Evolutionary conservation across 1,140 invertebrate species (phyloP), one percentile per base, ranked within the genome.

Genomic region (Sipha flava): DNA sequence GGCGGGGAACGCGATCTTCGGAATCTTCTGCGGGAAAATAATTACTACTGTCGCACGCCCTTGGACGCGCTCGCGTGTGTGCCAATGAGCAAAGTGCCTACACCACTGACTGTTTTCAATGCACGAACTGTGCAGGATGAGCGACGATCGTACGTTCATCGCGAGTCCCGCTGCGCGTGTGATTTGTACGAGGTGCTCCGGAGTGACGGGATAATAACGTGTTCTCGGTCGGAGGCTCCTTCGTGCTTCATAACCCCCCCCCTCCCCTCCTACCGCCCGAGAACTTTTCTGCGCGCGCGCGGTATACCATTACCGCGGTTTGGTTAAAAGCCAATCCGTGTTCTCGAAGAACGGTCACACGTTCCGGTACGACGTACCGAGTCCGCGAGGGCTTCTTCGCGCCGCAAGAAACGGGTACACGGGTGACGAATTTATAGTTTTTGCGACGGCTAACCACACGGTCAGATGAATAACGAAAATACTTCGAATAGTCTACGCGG

Each of bases 201-300:
- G 54, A 59, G 54, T 59, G 54, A 59, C 54, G 29, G 54, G 54
- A 59, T 59, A 59, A 59, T 59, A 59, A 59, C 54, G 54, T 59
- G 54, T 59, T 59, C 54, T 59, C 14, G 54, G 54, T 59, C 54
- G 54, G 26, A 14, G 54, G 54, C 23, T 23, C 14, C 54, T 59
- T 23, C 26, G 23, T 59, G 18, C 29, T 59, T 29, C 29, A 59
- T 59, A 59, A 59, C 54, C 23, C n/a, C n/a, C n/a, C n/a, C n/a
- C n/a, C n/a, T n/a, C n/a, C n/a, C n/a, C n/a, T n/a, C n/a, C n/a
- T n/a, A n/a, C n/a, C n/a, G n/a, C n/a, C 23, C 23, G 54, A 59
- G 54, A 59, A 59, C 54, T 59, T 59, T 59, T 29, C 54, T n/a
- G n/a, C n/a, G 29, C 54, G 54, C 16, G 12, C 23, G 9, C 12